These are phyloP conservation scores for Drosophila pseudotalamancana DNA, from an alignment of 2,888 invertebrate species.

Conservation along the genomic window DNA sequence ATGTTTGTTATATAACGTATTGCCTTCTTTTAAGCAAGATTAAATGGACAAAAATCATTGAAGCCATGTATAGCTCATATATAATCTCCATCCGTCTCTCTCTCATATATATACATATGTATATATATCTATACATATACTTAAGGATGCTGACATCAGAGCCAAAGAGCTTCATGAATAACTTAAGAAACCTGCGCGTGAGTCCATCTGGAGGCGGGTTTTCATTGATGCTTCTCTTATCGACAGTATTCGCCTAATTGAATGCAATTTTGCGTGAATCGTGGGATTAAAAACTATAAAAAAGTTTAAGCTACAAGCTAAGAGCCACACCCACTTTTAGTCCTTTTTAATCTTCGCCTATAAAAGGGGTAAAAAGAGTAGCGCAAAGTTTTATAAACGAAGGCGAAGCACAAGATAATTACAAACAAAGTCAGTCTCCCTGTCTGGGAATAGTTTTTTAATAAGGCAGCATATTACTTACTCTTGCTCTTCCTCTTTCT, in stretches of 20 bases:
- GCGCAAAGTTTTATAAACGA: conserved; percentile 1
- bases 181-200: conserved; percentile 5
- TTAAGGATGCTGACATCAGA: conserved; percentile 15
- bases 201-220: conserved; percentile 1
- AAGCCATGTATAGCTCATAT: background rate
- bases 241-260: conserved; percentile 3
- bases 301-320: background rate
- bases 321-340: no score
- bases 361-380: background rate
- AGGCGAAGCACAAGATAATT: background rate
- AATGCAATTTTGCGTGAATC: background rate
- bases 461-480: no score
- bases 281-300: background rate
- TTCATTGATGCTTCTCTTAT: conserved; percentile 5
- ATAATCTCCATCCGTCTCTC: no score
- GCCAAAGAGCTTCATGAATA: conserved; percentile 22
- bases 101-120: no score
- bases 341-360: background rate
- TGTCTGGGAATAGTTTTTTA: background rate
- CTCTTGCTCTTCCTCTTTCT: no score
- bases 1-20: no score
- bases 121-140: no score
- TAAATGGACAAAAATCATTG: conserved; percentile 4
- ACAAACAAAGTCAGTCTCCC: no score
- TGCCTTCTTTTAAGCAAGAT: background rate